These are phyloP conservation scores for Typhlomys cinereus DNA, from an alignment of 2,113 vertebrate genomes.

Conservation along the genomic window DNA sequence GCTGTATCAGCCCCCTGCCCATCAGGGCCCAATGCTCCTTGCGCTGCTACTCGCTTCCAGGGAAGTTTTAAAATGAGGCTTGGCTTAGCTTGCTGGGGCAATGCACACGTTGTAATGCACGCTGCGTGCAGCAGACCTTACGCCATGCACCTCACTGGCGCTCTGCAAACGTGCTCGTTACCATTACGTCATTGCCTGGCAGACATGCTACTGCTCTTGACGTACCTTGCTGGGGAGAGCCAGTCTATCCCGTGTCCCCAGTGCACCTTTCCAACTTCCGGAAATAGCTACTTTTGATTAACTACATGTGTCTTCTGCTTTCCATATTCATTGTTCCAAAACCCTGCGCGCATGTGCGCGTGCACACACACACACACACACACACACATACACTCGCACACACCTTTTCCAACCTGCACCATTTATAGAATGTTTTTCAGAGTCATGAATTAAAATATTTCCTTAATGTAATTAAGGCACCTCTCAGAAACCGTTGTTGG, in stretches of 20 bases:
- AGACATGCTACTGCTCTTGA: rapidly evolving
- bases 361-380: no score
- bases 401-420: background rate
- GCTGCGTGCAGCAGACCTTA: background rate
- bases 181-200: background rate
- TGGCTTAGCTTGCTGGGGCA: background rate
- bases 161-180: background rate
- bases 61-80: background rate
- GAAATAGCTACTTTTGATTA: background rate
- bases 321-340: background rate
- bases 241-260: rapidly evolving
- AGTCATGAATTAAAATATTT: background rate
- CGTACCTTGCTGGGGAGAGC: background rate
- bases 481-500: background rate
- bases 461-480: background rate
- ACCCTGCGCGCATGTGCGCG: no score
- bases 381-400: no score
- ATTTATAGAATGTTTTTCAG: background rate
- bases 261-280: background rate
- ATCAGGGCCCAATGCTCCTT: background rate
- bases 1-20: background rate
- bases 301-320: background rate
- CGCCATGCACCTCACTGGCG: background rate
- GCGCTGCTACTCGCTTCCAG: background rate
- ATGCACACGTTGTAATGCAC: background rate